These are phyloP conservation scores for Leptinotarsa undecemlineata DNA, from an alignment of 1,140 invertebrate species.

Conservation along the genomic window DNA sequence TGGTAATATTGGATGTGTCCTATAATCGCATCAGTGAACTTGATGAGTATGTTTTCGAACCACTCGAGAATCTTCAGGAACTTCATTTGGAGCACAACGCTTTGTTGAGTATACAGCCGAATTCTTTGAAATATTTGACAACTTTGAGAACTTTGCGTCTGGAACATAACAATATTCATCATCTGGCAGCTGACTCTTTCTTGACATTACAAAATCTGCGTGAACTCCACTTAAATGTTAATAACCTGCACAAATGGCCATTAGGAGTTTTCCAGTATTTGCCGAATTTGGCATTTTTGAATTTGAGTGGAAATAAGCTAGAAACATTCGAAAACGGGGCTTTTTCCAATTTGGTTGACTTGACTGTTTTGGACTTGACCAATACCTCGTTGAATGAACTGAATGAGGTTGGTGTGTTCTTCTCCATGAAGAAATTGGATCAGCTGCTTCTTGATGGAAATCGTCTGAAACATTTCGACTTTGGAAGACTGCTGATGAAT, in stretches of 20 bases:
- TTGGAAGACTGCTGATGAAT: conserved; percentile 3
- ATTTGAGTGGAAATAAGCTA: conserved; percentile 5
- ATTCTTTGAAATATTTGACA: not conserved
- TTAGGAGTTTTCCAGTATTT: not conserved
- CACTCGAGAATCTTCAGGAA: not conserved
- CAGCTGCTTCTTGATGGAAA: not conserved
- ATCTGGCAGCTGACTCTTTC: not conserved
- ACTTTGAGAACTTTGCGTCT: not conserved
- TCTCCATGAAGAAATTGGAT: conserved; percentile 9
- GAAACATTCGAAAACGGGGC: not conserved
- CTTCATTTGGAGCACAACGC: not conserved
- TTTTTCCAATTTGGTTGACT: conserved; percentile 1
- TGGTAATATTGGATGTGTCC: not conserved
- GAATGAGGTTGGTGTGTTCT: not conserved
- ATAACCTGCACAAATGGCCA: not conserved
- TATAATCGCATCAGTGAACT: not conserved
- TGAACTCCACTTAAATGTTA: not conserved
- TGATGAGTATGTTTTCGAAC: not conserved
- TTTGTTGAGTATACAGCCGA: not conserved
- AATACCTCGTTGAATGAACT: not conserved
- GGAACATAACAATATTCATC: not conserved
- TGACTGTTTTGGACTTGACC: conserved; percentile 9
- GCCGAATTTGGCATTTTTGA: not conserved
- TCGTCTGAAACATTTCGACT: conserved; percentile 14
- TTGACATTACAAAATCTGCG: not conserved